Percentiles rank a stretch among this genome's conserved stretches.
Conservation (phyloP, 2,888 invertebrate species). For the Protophormia terraenovae region DNA sequence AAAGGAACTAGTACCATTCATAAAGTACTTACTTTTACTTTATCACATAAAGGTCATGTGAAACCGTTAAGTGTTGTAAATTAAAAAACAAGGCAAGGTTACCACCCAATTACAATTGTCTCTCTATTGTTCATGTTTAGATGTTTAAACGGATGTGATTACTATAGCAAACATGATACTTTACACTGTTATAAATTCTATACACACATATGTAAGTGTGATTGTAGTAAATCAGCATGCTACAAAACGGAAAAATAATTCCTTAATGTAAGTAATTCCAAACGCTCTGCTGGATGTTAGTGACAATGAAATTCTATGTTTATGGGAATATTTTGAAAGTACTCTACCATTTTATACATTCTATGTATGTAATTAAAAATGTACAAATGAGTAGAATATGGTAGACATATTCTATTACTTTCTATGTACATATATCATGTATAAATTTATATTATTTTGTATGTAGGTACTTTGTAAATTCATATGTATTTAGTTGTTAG, state of each 20-base stretch:
- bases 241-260: not conserved
- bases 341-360: conserved; percentile 19
- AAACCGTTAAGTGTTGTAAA: conserved; percentile 63
- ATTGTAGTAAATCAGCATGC: conserved; percentile 43
- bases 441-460: not conserved
- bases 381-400: not conserved
- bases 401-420: conserved; percentile 1
- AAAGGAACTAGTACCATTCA: not conserved
- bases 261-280: not conserved
- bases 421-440: not conserved
- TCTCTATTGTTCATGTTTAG: not conserved
- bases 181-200: conserved; percentile 17
- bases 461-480: no score
- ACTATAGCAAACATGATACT: conserved; percentile 51
- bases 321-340: conserved; percentile 18
- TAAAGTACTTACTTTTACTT: conserved; percentile 55
- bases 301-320: conserved; percentile 59
- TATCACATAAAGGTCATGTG: conserved; percentile 62
- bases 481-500: no score
- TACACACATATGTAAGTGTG: no score
- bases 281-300: conserved; percentile 21
- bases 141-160: conserved; percentile 36
- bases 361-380: conserved; percentile 38
- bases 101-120: conserved; percentile 50
- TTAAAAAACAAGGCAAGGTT: conserved; percentile 59